These are phyloP conservation scores for Papio anubis DNA, from an alignment of 2,113 vertebrate species.

Conservation along the genomic window DNA sequence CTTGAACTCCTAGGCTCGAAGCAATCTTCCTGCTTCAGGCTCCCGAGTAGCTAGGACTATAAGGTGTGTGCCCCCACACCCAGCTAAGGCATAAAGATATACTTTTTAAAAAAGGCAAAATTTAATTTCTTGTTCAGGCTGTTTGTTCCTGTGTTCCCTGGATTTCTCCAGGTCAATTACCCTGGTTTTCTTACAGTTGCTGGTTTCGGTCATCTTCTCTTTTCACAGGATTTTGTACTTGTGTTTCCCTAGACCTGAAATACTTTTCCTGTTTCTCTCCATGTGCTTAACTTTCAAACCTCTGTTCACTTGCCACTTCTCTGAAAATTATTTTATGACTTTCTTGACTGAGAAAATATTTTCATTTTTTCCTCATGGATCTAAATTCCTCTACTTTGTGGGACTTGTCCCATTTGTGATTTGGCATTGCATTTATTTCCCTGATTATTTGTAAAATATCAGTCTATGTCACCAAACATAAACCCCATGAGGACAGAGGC, in stretches of 20 bases:
- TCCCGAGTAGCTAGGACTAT: too few relatives aligned
- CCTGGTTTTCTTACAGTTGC: background rate
- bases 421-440: background rate
- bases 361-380: background rate
- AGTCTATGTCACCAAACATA: background rate
- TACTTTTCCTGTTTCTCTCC: background rate
- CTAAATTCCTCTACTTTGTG: background rate
- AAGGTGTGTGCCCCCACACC: too few relatives aligned
- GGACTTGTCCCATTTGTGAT: background rate
- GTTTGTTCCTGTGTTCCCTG: background rate
- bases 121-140: background rate
- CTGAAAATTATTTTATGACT: background rate
- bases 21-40: too few relatives aligned
- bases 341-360: background rate
- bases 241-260: background rate
- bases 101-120: background rate
- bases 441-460: background rate
- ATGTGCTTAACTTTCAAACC: background rate
- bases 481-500: background rate
- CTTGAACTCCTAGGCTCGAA: too few relatives aligned
- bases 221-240: background rate
- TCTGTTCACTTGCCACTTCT: background rate
- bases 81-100: background rate
- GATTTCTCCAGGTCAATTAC: background rate
- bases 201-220: background rate